Evolutionary conservation across 64 coral and sea anemone genomes (phyloP).

Genomic region (Trachythela sp.): DNA sequence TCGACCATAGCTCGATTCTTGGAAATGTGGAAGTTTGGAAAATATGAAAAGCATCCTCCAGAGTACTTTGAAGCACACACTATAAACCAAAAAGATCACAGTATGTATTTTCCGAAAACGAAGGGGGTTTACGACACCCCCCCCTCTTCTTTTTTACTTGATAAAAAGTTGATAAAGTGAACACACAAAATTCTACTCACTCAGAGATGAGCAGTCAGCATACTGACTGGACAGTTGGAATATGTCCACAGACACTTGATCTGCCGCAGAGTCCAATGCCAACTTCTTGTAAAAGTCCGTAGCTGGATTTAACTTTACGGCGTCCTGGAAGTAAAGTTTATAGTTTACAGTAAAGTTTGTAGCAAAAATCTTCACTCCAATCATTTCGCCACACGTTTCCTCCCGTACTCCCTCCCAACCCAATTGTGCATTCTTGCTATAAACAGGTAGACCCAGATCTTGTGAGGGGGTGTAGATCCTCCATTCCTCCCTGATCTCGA

Average conservation of each 20-base stretch:
- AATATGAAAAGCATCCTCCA: slow-evolving; percentile 82
- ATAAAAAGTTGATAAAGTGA: no score
- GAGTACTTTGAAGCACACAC: slow-evolving; percentile 99
- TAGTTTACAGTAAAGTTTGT: neutral
- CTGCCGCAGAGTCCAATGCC: slow-evolving; percentile 94
- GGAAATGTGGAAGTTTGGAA: slow-evolving; percentile 72
- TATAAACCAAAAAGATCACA: slow-evolving; percentile 28
- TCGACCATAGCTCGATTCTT: slow-evolving; percentile 68
- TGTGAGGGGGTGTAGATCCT: no score
- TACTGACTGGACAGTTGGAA: slow-evolving; percentile 79
- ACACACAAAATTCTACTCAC: slow-evolving; percentile 48
- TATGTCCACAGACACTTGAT: slow-evolving; percentile 91
- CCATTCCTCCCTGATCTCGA: no score
- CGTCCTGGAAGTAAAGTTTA: slow-evolving; percentile 50
- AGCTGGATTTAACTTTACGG: slow-evolving; percentile 79
- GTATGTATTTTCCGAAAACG: neutral
- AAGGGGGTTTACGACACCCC: no score
- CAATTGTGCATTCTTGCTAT: no score
- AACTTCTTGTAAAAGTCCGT: slow-evolving; percentile 99
- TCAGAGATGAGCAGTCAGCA: slow-evolving; percentile 73
- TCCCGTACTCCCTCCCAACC: no score
- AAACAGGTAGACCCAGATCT: no score
- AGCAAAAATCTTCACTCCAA: no score
- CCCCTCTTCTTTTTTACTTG: no score
- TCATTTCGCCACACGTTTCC: no score